Percentiles rank a stretch among this genome's conserved stretches.
phyloP scores from a whole-genome alignment of 2,797 vertebrate genomes.

The Amniataba percoides region DNA sequence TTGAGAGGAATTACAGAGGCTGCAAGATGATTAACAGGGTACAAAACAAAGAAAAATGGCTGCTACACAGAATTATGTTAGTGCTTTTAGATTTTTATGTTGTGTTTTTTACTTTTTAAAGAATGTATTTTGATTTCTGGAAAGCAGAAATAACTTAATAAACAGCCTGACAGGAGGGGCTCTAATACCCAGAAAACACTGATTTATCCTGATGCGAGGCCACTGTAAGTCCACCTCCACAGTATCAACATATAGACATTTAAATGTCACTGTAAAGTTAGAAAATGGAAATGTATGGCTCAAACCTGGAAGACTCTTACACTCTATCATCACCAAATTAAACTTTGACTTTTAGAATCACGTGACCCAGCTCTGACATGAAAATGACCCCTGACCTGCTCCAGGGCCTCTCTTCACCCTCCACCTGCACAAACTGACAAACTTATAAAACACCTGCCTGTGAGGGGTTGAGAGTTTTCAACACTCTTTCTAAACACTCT shows the following conservation, averaged over 20 bases:
- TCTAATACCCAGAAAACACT: neutral
- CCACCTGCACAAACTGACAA: neutral
- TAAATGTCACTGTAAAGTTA: neutral
- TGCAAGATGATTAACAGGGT: neutral
- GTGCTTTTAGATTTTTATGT: neutral
- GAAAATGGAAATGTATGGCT: neutral
- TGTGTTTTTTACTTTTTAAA: neutral
- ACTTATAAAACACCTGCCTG: neutral
- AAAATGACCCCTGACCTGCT: neutral
- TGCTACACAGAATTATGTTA: neutral
- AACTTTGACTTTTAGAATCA: neutral
- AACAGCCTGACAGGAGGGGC: neutral
- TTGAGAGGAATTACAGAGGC: neutral
- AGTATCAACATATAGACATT: neutral
- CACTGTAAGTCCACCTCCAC: neutral
- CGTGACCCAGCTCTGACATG: neutral
- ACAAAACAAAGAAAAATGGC: neutral
- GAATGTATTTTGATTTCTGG: neutral
- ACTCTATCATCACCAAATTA: neutral
- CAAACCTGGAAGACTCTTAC: neutral
- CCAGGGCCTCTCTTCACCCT: too few species aligned
- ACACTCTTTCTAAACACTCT: slow-evolving; percentile 6
- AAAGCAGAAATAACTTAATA: neutral
- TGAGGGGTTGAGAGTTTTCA: too few species aligned
- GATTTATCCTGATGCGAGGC: neutral